These are phyloP conservation scores for Leptinotarsa juncta DNA, from an alignment of 2,888 invertebrate species.

Conservation along the genomic window DNA sequence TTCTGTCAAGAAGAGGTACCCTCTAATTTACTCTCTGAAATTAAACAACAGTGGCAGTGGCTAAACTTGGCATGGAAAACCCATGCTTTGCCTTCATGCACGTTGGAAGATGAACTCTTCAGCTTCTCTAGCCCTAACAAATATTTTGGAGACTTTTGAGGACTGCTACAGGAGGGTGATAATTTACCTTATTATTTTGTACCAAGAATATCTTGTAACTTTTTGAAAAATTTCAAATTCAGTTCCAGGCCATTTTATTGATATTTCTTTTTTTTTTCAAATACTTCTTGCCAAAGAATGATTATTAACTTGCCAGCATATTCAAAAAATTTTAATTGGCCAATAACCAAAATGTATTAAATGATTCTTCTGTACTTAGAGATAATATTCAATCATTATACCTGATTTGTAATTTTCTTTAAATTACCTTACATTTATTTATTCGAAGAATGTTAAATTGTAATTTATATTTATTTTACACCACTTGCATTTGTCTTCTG, in stretches of 20 bases:
- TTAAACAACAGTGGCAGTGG: too few species aligned
- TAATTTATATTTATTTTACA: conserved; percentile 13
- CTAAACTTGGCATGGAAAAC: too few species aligned
- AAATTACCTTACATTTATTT: neutral
- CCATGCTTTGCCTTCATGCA: neutral
- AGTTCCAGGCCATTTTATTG: neutral
- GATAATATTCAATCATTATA: neutral
- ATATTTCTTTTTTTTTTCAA: neutral
- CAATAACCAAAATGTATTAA: too few species aligned
- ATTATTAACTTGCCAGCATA: neutral
- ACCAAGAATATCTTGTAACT: neutral
- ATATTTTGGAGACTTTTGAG: too few species aligned
- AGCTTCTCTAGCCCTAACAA: too few species aligned
- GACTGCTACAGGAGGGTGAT: too few species aligned
- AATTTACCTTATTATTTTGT: too few species aligned
- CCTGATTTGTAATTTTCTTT: neutral
- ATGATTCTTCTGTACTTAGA: neutral
- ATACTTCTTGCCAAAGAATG: conserved; percentile 3
- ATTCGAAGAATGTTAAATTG: neutral
- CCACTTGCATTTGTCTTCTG: conserved; percentile 6
- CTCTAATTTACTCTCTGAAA: too few species aligned
- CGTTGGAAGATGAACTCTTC: neutral
- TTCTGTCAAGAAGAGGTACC: neutral
- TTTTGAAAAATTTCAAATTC: neutral
- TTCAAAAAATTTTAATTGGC: neutral